phyloP scores from a whole-genome alignment of 2,797 vertebrate species.

The Cheirogaleus major region DNA sequence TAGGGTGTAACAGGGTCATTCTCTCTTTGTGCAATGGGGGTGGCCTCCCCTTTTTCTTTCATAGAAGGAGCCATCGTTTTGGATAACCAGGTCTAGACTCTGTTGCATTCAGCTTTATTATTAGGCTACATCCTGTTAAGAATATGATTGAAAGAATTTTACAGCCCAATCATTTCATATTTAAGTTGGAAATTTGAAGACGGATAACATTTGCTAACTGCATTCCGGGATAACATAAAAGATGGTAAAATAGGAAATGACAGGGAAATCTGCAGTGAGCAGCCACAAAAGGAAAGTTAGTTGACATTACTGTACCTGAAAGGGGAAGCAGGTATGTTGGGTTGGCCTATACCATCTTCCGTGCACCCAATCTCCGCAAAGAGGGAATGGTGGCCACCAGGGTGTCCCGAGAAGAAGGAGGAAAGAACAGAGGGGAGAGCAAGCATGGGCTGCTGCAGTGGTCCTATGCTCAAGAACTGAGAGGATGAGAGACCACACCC shows the following conservation, averaged over 20 bases:
- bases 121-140: not conserved
- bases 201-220: slow-evolving; percentile 20
- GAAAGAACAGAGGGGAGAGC: not conserved
- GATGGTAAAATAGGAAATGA: slow-evolving; percentile 49
- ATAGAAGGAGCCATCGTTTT: not conserved
- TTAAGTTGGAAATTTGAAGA: slow-evolving; percentile 43
- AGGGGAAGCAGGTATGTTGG: not conserved
- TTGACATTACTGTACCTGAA: not conserved
- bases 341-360: not conserved
- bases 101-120: slow-evolving; percentile 12
- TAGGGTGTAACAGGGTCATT: not conserved
- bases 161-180: not conserved
- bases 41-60: not conserved
- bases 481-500: not conserved
- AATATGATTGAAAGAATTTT: not conserved
- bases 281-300: not conserved
- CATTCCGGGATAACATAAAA: slow-evolving; percentile 33
- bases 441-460: not conserved
- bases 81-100: not conserved
- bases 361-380: not conserved
- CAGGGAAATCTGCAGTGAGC: not conserved
- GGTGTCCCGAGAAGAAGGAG: not conserved
- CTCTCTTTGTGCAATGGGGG: not conserved
- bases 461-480: not conserved
- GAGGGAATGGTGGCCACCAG: not conserved